Percentiles rank a stretch among this genome's conserved stretches.
phyloP scores from a whole-genome alignment of 2,797 vertebrate species.

The Gorsachius magnificus region DNA sequence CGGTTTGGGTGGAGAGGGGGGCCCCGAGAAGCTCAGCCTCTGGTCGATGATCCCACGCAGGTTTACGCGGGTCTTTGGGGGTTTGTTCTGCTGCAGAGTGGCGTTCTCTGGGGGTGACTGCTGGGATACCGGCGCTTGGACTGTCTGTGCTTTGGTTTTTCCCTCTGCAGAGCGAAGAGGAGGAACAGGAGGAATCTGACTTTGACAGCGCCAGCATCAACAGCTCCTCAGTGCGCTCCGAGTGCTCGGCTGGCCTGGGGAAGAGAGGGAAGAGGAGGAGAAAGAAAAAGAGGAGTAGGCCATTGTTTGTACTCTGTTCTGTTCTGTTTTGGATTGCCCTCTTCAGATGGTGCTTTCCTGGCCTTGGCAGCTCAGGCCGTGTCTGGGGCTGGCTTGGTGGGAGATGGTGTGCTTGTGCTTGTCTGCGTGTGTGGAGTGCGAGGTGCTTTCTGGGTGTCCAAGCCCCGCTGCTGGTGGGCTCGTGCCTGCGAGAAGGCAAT shows the following conservation, averaged over 20 bases:
- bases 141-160: not conserved
- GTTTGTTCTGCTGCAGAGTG: not conserved
- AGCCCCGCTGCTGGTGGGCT: not conserved
- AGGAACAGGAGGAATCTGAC: constrained; percentile 95
- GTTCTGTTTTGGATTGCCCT: not conserved
- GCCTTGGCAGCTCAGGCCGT: not conserved
- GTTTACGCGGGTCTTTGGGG: not conserved
- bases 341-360: not conserved
- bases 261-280: constrained; percentile 89
- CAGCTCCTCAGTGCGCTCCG: constrained; percentile 92
- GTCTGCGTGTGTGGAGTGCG: not conserved
- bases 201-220: constrained; percentile 96
- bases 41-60: fast-evolving
- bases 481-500: not conserved
- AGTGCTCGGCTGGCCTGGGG: constrained; percentile 84
- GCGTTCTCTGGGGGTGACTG: fast-evolving
- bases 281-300: constrained; percentile 94
- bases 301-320: constrained; percentile 42
- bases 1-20: not conserved
- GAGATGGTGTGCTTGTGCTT: not conserved
- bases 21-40: not conserved
- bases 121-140: not conserved
- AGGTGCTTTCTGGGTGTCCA: not conserved
- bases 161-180: constrained; percentile 90
- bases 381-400: not conserved